phyloP scores from a whole-genome alignment of 2,797 vertebrate genomes.

The Pseudochirops cupreus region DNA sequence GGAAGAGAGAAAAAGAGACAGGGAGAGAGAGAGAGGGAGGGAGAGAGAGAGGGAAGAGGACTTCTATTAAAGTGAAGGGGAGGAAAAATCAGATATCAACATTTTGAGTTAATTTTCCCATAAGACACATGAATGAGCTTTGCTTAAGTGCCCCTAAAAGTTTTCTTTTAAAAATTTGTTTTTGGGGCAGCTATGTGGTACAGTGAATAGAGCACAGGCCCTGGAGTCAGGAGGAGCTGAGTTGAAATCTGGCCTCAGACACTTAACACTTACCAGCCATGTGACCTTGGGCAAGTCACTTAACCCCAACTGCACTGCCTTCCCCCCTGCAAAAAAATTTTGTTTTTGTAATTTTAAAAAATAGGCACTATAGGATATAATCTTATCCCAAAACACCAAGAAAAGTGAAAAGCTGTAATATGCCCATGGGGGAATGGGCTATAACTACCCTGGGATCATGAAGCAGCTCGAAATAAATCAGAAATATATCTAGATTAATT shows the following conservation, averaged over 20 bases:
- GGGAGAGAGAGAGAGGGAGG: too few relatives aligned
- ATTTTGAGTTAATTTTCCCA: slow-evolving; percentile 9
- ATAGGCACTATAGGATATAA: slow-evolving; percentile 15
- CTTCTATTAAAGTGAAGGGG: background rate
- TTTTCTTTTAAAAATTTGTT: slow-evolving; percentile 14
- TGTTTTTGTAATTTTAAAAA: slow-evolving; percentile 56
- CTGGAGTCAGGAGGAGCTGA: too few relatives aligned
- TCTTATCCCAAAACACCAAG: slow-evolving; percentile 57
- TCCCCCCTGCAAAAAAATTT: too few relatives aligned
- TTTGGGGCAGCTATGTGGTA: too few relatives aligned
- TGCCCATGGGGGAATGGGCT: slow-evolving; percentile 36
- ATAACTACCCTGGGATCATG: slow-evolving; percentile 38
- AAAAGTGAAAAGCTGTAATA: slow-evolving; percentile 40
- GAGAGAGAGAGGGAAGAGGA: too few relatives aligned
- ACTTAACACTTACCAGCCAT: too few relatives aligned
- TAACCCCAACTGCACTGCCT: too few relatives aligned
- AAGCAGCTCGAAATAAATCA: slow-evolving; percentile 76
- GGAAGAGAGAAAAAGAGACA: too few relatives aligned
- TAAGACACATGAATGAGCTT: background rate
- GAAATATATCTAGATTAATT: slow-evolving; percentile 76
- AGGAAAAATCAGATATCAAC: slow-evolving; percentile 9
- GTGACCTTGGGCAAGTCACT: too few relatives aligned
- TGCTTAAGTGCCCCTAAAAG: background rate
- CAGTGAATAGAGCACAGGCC: too few relatives aligned
- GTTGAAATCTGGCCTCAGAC: too few relatives aligned